Evolutionary conservation across 1,140 invertebrate species (phyloP).

Genomic region (Alviniconcha marisindica): DNA sequence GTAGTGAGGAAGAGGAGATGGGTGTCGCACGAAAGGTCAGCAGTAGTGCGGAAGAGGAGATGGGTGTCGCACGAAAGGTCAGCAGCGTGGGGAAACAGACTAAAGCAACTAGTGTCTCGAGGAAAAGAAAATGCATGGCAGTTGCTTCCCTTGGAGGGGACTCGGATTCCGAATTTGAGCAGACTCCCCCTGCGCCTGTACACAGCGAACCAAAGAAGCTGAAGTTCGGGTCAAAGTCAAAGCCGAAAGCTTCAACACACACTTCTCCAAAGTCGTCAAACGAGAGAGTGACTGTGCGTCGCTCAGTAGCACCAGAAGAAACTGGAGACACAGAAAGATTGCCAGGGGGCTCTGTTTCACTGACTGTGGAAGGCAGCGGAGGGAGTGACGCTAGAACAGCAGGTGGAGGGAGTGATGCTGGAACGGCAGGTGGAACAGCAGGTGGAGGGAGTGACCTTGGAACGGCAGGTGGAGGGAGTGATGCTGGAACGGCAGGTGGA

Average conservation of each 20-base stretch:
- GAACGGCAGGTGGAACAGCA: not conserved
- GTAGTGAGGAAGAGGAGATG: too few species aligned
- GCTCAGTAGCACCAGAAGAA: not conserved
- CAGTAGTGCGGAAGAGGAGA: not conserved
- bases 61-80: not conserved
- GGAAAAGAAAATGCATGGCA: not conserved
- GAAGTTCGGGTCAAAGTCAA: not conserved
- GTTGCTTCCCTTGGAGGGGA: not conserved
- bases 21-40: too few species aligned
- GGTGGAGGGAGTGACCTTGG: not conserved
- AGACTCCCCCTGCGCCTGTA: not conserved
- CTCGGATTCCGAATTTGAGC: not conserved
- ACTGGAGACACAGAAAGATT: too few species aligned
- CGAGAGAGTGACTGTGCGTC: too few species aligned
- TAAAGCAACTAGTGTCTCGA: too few species aligned
- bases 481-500: not conserved
- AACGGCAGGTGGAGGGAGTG: slow-evolving; percentile 36
- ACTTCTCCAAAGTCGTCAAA: too few species aligned
- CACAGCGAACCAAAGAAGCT: not conserved
- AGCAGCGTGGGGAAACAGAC: too few species aligned
- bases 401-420: slow-evolving; percentile 30
- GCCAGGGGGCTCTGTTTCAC: too few species aligned
- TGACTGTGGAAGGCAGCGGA: too few species aligned
- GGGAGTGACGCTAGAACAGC: not conserved
- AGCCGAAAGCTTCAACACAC: too few species aligned